A percentile compares a stretch with the other conserved stretches of the same genome.
Evolutionary conservation across 2,797 vertebrate species (phyloP).

Genomic region (Amphiprion clarkii): DNA sequence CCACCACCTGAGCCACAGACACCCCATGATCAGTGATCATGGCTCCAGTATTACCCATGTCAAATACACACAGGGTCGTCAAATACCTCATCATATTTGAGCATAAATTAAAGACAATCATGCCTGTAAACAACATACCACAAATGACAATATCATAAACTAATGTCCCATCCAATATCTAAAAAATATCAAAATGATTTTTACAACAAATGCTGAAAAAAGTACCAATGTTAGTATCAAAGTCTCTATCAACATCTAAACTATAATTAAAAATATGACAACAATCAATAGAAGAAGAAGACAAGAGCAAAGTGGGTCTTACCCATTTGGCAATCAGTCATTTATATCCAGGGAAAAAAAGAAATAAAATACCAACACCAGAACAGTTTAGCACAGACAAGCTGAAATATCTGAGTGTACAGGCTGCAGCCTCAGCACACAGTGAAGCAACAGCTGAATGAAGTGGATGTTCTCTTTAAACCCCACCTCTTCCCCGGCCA

Average conservation of each 20-base stretch:
- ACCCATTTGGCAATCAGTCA: constrained; percentile 78
- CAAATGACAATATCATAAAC: not conserved
- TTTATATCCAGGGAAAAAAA: constrained; percentile 56
- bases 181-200: not conserved
- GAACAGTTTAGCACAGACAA: not conserved
- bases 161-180: accelerated
- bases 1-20: no score
- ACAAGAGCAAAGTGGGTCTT: constrained; percentile 20
- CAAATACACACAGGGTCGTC: not conserved
- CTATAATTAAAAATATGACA: not conserved
- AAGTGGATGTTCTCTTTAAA: constrained; percentile 22
- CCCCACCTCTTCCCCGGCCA: constrained; percentile 58
- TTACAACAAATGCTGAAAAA: not conserved
- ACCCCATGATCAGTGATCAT: no score
- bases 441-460: constrained; percentile 38
- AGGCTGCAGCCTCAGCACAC: not conserved
- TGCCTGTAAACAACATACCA: not conserved
- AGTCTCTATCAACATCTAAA: not conserved
- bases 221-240: not conserved
- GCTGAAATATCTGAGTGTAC: not conserved
- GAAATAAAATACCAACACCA: not conserved
- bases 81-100: not conserved
- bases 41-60: not conserved
- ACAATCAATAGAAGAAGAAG: not conserved
- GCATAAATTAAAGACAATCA: not conserved